Base-by-base conservation (phyloP, 1,140 invertebrate genomes). In the Heliothis subflexa region DNA sequence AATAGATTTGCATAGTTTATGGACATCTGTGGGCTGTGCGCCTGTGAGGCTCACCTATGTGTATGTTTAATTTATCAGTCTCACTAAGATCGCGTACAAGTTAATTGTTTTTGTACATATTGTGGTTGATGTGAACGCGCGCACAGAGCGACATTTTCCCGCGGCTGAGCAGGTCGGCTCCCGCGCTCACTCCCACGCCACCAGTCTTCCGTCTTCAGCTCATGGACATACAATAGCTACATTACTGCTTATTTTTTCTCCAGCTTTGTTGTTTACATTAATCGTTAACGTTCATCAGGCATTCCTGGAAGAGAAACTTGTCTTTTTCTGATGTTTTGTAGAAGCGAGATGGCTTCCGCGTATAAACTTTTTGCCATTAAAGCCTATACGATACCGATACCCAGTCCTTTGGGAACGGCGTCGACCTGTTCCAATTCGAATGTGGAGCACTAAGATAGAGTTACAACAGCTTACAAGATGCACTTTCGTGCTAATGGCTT, bases 231-330 rank as follows among this genome's bases (percentile, higher is more conserved):
- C 91, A 94, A 93, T 93, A 85, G 91, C 85, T 85, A 87, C 85
- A 85, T 89, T 89, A 88, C 86, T 87, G 87, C 81, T 85, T 82
- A 87, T 87, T 91, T 93, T 94, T 93, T 93, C 84, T 86, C 78
- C 81, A 88, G 79, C 86, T 89, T 87, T 86, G 87, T 91, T 89
- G 85, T 89, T 86, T 84, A 88, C 86, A 85, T 87, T 87, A 89
- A 86, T 87, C 78, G 85, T 88, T 87, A 88, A 79, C 84, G 86
- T 87, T 87, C 83, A 83, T 83, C 81, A 85, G 85, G 82, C 82
- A 85, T 93, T 89, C 90, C 87, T 89, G 86, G 90, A 90, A 93
- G 81, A 80, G 83, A 92, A 86, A 91, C 87, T 87, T 85, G 76
- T 79, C 83, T 91, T 87, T 89, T 90, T 91, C 86, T 91, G 79